Evolutionary conservation across 2,797 vertebrate genomes (phyloP).

Genomic region (Rachycentron canadum): DNA sequence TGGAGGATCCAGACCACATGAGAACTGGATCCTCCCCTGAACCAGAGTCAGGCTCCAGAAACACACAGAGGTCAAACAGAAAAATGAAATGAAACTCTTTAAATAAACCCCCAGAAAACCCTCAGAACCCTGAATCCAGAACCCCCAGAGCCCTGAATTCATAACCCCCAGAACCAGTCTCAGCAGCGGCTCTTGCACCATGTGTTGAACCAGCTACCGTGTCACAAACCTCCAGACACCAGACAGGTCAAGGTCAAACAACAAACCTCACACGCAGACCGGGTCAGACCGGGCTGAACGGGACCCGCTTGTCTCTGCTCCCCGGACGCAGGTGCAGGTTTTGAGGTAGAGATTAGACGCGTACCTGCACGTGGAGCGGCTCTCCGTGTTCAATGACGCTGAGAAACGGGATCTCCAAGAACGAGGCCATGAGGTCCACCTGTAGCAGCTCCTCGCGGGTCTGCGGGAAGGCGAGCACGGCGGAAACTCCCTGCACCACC

Average conservation of each 20-base stretch:
- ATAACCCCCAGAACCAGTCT: too few species aligned
- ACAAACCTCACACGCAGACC: neutral
- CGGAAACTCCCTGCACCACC: constrained; percentile 88
- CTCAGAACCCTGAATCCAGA: too few species aligned
- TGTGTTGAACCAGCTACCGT: too few species aligned
- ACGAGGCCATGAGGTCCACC: constrained; percentile 90
- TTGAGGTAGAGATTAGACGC: neutral
- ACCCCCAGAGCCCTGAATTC: too few species aligned
- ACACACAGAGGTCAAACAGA: neutral
- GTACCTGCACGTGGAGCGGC: constrained; percentile 88
- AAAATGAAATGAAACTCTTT: too few species aligned
- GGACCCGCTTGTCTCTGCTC: neutral
- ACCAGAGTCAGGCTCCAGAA: neutral
- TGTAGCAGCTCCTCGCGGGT: constrained; percentile 90
- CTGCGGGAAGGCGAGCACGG: constrained; percentile 91
- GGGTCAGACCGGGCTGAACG: neutral
- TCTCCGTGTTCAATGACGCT: constrained; percentile 88
- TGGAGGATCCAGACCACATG: neutral
- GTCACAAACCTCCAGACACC: constrained; percentile 8
- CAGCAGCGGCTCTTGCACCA: too few species aligned
- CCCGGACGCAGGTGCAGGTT: constrained; percentile 11
- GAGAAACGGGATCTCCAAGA: constrained; percentile 90
- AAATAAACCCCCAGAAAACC: too few species aligned
- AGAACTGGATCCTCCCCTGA: neutral
- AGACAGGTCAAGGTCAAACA: constrained; percentile 68